Evolutionary conservation across 2,113 vertebrate species (phyloP).

Genomic region (Callorhinus ursinus): DNA sequence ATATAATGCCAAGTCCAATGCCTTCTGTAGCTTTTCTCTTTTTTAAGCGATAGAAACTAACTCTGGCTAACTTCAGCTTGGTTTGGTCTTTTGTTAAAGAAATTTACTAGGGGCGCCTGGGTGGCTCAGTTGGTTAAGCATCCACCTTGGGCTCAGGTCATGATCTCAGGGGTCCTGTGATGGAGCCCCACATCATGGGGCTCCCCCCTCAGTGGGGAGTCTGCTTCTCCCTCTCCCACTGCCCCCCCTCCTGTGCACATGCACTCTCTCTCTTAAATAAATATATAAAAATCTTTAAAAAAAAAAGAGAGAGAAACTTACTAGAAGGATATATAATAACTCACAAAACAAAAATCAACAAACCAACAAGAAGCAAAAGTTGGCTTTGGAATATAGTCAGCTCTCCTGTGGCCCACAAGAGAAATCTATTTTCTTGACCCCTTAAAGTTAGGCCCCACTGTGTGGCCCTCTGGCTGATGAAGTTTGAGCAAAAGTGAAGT

Average conservation of each 20-base stretch:
- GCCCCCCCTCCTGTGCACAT: not conserved
- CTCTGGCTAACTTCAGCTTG: not conserved
- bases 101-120: not conserved
- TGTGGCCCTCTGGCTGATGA: not conserved
- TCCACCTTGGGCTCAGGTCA: not conserved
- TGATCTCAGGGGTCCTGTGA: not conserved
- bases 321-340: not conserved
- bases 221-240: not conserved
- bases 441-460: not conserved
- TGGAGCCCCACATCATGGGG: not conserved
- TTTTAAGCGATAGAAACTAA: not conserved
- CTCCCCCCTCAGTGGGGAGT: not conserved
- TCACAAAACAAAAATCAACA: not conserved
- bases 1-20: not conserved
- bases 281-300: not conserved
- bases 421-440: not conserved
- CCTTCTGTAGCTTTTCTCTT: not conserved
- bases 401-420: rapidly evolving
- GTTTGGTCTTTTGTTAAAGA: not conserved
- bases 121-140: not conserved
- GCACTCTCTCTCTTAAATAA: not conserved
- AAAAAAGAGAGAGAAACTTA: not conserved
- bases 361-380: not conserved
- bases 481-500: not conserved
- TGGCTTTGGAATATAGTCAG: not conserved